Evolutionary conservation across 37 sponge, comb jelly and placozoan genomes (phyloP), one percentile per base, ranked within the genome.

Genomic region (Bolinopsis microptera): DNA sequence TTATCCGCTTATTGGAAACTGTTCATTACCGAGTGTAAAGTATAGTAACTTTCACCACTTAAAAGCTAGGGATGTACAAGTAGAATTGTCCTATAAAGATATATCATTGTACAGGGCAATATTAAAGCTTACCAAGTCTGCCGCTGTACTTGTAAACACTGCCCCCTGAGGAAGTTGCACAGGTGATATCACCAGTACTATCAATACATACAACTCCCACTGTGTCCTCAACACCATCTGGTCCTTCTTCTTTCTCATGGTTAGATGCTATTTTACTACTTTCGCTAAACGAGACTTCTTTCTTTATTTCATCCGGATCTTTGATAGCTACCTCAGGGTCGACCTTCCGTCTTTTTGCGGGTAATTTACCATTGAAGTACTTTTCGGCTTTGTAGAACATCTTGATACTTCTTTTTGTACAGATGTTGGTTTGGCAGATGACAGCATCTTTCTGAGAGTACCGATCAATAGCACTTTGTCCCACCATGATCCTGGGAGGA

Each of bases 111-210:
- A n/a, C n/a, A n/a, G n/a, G n/a, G n/a, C n/a, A 48, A 48, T 32
- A 82, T 31, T 5, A 21, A 2, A 36, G 36, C 90, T 40, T 26
- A 86, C 90, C 90, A 26, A 86, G 90, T 86, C 90, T 13, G 34
- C 90, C 90, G 39, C 61, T 86, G 90, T 86, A 86, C 61, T 86
- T 86, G 90, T n/a, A 86, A 26, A 86, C 61, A 9, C 31, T 30
- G 3, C 90, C 90, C 1, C 90, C 90, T 22, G 90, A 86, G 0
- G 90, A 86, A 35, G 36, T 86, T 28, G 90, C 61, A 41, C 90
- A 86, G 36, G 90, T 36, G 1, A 86, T 0, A 23, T 27, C 27
- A 9, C 90, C 90, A 13, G 28, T 40, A 9, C 36, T 39, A 26
- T 86, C 90, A 23, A 86, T 26, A 86, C 90, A 86, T 9, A 86